Percentiles rank a stretch among this genome's conserved stretches.
These are phyloP conservation scores for Schizopygopsis malacanthus DNA, from an alignment of 2,797 vertebrate species.

Conservation along the genomic window DNA sequence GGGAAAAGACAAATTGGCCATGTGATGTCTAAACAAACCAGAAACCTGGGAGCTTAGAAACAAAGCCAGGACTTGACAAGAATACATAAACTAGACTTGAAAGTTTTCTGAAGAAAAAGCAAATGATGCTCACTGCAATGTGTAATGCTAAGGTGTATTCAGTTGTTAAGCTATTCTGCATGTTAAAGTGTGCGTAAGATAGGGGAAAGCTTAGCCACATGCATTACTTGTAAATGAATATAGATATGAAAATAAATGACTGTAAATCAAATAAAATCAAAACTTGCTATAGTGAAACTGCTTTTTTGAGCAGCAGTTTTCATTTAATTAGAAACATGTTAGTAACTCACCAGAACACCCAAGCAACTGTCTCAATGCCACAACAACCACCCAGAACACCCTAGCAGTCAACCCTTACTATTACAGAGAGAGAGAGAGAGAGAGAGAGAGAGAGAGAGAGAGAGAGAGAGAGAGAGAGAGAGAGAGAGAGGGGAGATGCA, in stretches of 20 bases:
- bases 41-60: constrained; percentile 9
- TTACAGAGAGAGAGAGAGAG: neutral
- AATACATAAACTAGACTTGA: neutral
- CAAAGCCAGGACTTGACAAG: neutral
- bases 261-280: neutral
- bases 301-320: neutral
- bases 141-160: neutral
- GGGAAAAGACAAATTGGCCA: constrained; percentile 34
- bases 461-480: neutral
- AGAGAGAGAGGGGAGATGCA: neutral
- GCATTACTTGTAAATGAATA: neutral
- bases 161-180: neutral
- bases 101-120: neutral
- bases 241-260: neutral
- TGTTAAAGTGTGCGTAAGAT: neutral
- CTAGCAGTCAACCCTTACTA: neutral
- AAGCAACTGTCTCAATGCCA: neutral
- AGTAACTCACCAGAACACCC: neutral
- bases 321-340: neutral
- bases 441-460: neutral
- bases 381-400: neutral
- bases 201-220: neutral
- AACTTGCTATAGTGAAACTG: neutral
- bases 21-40: constrained; percentile 34
- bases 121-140: neutral